phyloP scores from a whole-genome alignment of 2,113 vertebrate species.

The Solenodon paradoxus region DNA sequence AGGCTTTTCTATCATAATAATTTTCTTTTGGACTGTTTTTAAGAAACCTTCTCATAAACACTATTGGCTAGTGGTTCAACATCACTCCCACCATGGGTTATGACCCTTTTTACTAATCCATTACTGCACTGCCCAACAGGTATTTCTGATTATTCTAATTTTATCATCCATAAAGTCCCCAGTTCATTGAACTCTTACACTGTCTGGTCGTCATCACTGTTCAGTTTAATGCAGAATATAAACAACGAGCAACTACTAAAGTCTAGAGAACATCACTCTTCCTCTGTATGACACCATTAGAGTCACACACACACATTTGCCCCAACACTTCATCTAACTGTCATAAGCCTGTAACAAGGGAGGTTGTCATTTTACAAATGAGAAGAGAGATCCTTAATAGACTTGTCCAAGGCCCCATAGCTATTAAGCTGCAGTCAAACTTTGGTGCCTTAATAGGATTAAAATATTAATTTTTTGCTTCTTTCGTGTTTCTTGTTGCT shows the following conservation, averaged over 20 bases:
- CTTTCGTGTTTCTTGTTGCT: not conserved
- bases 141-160: not conserved
- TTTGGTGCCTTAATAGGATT: not conserved
- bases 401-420: not conserved
- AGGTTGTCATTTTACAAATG: not conserved
- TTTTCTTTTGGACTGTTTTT: not conserved
- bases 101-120: not conserved
- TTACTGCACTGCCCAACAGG: not conserved
- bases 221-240: constrained; percentile 18
- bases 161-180: not conserved
- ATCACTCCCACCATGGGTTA: not conserved
- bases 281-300: not conserved
- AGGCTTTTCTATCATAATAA: not conserved
- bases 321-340: constrained; percentile 19
- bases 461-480: constrained; percentile 7
- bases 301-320: no score
- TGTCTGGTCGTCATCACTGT: not conserved
- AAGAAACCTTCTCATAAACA: not conserved
- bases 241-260: not conserved
- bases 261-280: not conserved
- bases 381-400: not conserved
- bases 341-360: not conserved
- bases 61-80: not conserved
- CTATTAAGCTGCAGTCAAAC: not conserved
- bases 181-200: not conserved